Base-by-base conservation (phyloP, 2,888 invertebrate genomes). In the Leptinotarsa peninsularis region DNA sequence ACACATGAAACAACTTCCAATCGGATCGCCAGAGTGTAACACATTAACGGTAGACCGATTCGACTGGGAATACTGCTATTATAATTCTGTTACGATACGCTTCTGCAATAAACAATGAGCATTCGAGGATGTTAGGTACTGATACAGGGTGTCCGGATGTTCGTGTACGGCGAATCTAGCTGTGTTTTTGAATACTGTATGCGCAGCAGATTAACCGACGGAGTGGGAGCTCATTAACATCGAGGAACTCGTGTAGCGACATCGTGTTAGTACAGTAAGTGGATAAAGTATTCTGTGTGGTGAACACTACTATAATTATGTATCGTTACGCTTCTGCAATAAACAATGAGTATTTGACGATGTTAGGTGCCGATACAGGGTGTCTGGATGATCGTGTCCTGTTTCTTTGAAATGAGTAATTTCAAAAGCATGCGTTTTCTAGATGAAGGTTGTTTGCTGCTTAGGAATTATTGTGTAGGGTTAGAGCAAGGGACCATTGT, bases 101-200 rank as follows among this genome's bases (percentile, higher is more conserved):
- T 72, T 66, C 72, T 77, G 78, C 72, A 72, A 77, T 77, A 71
- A 56, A 74, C 69, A 77, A 77, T 79, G 67, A 76, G 56, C 60
- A n/a, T 13, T 71, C 56, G 71, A 63, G 63, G 63, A 27, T 54
- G 68, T 27, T 14, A 71, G 67, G 72, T 66, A 2, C 33, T 43
- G 71, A 76, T 54, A 74, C 76, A 76, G 76, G 76, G 72, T 76
- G 74, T 74, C 68, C 17, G 63, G 7, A 10, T 27, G 43, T 63
- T 17, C n/a, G 13, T n/a, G 10, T 0, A 7, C 33, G 33, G 33
- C 33, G 33, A 33, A 33, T 33, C 33, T 33, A 33, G 7, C 33
- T 33, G 33, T 7, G 33, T 7, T 7, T 33, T 7, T 33, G 33
- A 33, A 33, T 33, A 7, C 7, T 33, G 33, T 1, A 7, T 33